Percentiles rank a stretch among this genome's conserved stretches.
These are phyloP conservation scores for Epizoanthus illoricatus DNA, from an alignment of 92 coral and sea anemone genomes.

Conservation along the genomic window DNA sequence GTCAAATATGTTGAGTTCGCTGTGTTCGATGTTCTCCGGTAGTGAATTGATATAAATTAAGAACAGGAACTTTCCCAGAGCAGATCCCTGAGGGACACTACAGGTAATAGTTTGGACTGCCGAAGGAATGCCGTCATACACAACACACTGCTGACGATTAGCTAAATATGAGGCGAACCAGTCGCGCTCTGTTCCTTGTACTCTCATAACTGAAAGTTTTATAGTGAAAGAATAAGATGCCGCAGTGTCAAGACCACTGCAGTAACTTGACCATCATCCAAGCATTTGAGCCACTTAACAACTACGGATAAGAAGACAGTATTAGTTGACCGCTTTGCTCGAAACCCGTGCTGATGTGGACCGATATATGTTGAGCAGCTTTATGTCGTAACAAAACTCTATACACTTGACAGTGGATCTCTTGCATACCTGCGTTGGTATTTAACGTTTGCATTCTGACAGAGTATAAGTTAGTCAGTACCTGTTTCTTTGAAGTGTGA, in stretches of 20 bases:
- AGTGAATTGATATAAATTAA: background rate
- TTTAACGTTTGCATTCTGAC: background rate
- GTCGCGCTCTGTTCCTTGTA: constrained; percentile 23
- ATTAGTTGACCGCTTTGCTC: background rate
- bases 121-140: constrained; percentile 18
- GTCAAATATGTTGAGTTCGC: constrained; percentile 3
- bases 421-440: background rate
- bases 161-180: constrained; percentile 11
- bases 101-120: constrained; percentile 20
- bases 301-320: background rate
- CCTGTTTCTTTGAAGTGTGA: too few relatives aligned
- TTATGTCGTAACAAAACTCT: background rate
- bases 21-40: constrained; percentile 9
- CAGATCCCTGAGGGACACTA: background rate
- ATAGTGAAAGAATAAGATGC: too few relatives aligned
- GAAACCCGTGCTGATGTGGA: background rate
- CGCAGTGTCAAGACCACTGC: background rate
- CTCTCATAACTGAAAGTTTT: constrained; percentile 16
- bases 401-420: background rate
- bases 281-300: background rate
- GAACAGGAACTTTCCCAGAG: too few relatives aligned
- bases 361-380: background rate
- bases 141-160: constrained; percentile 29
- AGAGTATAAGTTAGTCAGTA: too few relatives aligned
- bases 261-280: background rate